Conservation (phyloP, 2,797 vertebrate species). For the Schizopygopsis pylzovi region DNA sequence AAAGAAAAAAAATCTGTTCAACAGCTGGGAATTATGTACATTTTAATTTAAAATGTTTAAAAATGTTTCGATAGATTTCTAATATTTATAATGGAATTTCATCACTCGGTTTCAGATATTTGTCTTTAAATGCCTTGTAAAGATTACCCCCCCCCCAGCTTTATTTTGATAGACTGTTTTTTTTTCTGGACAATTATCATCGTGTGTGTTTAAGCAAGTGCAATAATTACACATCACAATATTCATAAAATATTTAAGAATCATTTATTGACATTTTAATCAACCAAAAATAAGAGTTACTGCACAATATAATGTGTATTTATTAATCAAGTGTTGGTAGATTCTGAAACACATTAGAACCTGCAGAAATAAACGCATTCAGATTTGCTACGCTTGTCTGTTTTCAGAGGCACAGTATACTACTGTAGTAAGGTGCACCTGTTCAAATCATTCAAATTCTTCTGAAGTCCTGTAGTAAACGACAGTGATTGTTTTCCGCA, state of each 20-base stretch:
- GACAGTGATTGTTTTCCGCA: constrained; percentile 63
- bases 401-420: constrained; percentile 45
- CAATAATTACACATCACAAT: constrained; percentile 25
- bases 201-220: not conserved
- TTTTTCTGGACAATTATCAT: not conserved
- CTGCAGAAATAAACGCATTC: constrained; percentile 50
- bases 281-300: constrained; percentile 51
- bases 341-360: constrained; percentile 46
- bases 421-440: constrained; percentile 54
- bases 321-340: constrained; percentile 59
- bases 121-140: not conserved
- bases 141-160: not conserved
- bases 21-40: not conserved
- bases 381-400: constrained; percentile 36
- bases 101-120: not conserved
- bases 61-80: not conserved
- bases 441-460: constrained; percentile 53
- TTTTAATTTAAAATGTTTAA: not conserved
- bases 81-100: not conserved
- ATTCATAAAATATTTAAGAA: constrained; percentile 50
- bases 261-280: constrained; percentile 47
- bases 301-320: constrained; percentile 56
- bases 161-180: not conserved
- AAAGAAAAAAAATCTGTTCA: too few relatives aligned
- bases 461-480: constrained; percentile 48